Percentiles rank a stretch among this genome's conserved stretches.
Evolutionary conservation across 2,888 invertebrate genomes (phyloP).

Genomic region (Drosophila mimica): DNA sequence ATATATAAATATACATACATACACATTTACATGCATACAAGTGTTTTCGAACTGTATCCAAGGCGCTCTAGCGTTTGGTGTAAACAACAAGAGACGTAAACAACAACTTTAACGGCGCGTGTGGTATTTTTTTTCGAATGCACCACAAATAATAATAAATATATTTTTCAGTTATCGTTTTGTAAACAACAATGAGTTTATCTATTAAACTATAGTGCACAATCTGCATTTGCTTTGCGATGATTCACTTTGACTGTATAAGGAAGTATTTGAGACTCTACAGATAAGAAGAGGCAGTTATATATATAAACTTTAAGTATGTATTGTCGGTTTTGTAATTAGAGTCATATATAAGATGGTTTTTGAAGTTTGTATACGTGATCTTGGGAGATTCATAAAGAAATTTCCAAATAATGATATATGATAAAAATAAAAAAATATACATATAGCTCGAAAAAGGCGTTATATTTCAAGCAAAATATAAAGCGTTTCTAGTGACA

Average conservation of each 20-base stretch:
- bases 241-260: conserved; percentile 16
- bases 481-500: background rate
- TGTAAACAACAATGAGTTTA: conserved; percentile 50
- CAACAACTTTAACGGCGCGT: conserved; percentile 52
- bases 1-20: conserved; percentile 5
- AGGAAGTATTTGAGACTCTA: background rate
- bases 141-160: conserved; percentile 19
- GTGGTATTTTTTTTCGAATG: conserved; percentile 22
- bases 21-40: background rate
- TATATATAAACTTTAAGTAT: background rate
- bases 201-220: background rate
- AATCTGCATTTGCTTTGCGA: conserved; percentile 1
- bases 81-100: conserved; percentile 56
- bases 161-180: conserved; percentile 22
- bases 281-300: background rate
- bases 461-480: background rate
- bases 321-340: background rate
- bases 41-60: conserved; percentile 4
- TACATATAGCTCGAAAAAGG: background rate
- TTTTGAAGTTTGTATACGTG: background rate
- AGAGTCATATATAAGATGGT: background rate
- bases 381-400: background rate
- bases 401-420: too few species aligned
- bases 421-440: background rate
- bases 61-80: conserved; percentile 18